Conservation (phyloP, 2,113 vertebrate genomes). For the Rhea pennata region DNA sequence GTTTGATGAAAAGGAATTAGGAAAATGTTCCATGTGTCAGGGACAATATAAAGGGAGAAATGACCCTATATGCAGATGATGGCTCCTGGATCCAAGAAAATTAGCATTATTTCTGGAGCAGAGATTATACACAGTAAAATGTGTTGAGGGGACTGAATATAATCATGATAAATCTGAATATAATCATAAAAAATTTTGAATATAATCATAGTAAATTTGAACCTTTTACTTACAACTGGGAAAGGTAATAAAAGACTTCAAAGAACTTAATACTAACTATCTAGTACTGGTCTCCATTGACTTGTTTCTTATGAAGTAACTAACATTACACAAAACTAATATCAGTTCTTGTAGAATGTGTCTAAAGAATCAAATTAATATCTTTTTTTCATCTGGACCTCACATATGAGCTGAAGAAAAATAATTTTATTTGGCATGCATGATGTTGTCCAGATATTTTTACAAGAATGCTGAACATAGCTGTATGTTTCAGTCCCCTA, state of each 20-base stretch:
- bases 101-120: not conserved
- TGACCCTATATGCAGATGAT: not conserved
- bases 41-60: not conserved
- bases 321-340: not conserved
- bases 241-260: not conserved
- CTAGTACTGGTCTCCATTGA: not conserved
- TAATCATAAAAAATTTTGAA: not conserved
- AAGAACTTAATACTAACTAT: not conserved
- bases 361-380: not conserved
- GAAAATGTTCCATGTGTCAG: not conserved
- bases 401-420: not conserved
- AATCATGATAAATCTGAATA: not conserved
- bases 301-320: not conserved
- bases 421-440: conserved; percentile 25
- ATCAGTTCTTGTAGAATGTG: not conserved
- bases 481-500: conserved; percentile 1
- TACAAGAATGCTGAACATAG: conserved; percentile 11
- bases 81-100: not conserved
- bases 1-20: not conserved
- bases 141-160: not conserved
- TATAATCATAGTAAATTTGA: not conserved
- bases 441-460: conserved; percentile 50
- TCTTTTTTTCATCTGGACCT: not conserved
- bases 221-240: not conserved
- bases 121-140: not conserved